These are phyloP conservation scores for Paradoxurus hermaphroditus DNA, from an alignment of 2,113 vertebrate species.

Conservation along the genomic window DNA sequence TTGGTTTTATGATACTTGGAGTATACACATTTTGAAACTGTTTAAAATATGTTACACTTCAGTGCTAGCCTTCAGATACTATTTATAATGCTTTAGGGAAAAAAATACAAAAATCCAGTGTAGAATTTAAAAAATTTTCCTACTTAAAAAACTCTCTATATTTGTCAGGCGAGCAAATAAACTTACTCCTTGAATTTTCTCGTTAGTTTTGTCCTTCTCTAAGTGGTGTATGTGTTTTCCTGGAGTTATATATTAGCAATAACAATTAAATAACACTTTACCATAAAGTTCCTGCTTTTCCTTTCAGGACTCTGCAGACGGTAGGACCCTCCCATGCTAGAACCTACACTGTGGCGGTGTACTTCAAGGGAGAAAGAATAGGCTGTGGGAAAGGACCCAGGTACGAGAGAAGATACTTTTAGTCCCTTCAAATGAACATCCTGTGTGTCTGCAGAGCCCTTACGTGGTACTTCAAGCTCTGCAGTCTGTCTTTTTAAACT, in stretches of 20 bases:
- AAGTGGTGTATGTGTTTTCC: background rate
- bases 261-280: background rate
- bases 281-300: constrained; percentile 21
- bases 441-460: background rate
- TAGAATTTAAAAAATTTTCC: background rate
- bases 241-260: background rate
- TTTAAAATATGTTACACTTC: constrained; percentile 12
- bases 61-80: background rate
- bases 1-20: background rate
- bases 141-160: background rate
- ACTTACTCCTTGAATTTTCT: background rate
- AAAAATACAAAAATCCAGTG: background rate
- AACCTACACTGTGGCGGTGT: constrained; percentile 98
- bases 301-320: constrained; percentile 94
- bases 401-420: constrained; percentile 80
- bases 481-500: background rate
- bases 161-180: background rate
- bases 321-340: constrained; percentile 97
- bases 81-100: background rate
- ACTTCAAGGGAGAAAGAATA: constrained; percentile 98
- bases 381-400: constrained; percentile 99
- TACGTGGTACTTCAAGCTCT: background rate
- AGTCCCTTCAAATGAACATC: background rate
- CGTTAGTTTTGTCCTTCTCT: background rate
- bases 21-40: background rate